Percentiles rank a stretch among this genome's conserved stretches.
Conservation (phyloP, 2,797 vertebrate species). For the Periophthalmus magnuspinnatus region DNA sequence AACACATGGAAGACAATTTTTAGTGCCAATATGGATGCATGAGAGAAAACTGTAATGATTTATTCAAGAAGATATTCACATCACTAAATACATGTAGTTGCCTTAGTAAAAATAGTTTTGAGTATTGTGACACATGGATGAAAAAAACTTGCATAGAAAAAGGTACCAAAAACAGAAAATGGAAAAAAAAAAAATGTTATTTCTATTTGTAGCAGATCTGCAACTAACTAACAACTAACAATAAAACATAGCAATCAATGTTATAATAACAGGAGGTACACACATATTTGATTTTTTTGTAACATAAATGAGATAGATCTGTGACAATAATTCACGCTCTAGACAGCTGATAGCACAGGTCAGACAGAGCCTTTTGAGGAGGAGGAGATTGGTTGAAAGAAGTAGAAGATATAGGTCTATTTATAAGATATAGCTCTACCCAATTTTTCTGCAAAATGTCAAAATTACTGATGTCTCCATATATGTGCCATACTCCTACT, state of each 20-base stretch:
- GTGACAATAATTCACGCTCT: conserved; percentile 18
- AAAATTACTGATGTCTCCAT: conserved; percentile 23
- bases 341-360: conserved; percentile 33
- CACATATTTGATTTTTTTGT: background rate
- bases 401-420: conserved; percentile 23
- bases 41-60: conserved; percentile 45
- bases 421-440: background rate
- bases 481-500: background rate
- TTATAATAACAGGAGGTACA: background rate
- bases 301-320: background rate
- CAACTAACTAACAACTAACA: too few relatives aligned
- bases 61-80: conserved; percentile 43
- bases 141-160: too few relatives aligned
- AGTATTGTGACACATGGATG: too few relatives aligned
- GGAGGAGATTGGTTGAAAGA: background rate
- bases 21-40: conserved; percentile 40
- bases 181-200: too few relatives aligned
- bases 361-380: conserved; percentile 19
- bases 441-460: conserved; percentile 24
- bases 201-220: too few relatives aligned
- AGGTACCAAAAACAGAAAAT: too few relatives aligned
- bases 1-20: conserved; percentile 62
- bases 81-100: background rate
- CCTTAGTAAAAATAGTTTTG: too few relatives aligned
- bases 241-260: background rate